phyloP scores from a whole-genome alignment of 2,888 invertebrate species.

The Gastracanthus pulcherrimus region DNA sequence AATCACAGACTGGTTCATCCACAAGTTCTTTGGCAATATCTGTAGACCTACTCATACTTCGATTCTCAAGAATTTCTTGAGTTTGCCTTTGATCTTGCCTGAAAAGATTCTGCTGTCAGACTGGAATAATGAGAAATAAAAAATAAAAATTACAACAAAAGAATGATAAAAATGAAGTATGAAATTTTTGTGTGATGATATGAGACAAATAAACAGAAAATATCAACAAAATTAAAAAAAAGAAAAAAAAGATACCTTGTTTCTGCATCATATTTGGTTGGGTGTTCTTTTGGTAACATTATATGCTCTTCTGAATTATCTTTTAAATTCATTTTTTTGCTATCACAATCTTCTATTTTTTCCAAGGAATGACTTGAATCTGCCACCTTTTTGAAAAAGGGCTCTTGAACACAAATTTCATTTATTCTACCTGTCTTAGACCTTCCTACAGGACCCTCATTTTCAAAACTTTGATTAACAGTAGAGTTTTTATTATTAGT shows the following conservation, averaged over 20 bases:
- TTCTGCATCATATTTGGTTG: conserved; percentile 43
- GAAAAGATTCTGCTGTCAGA: conserved; percentile 62
- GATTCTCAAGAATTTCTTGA: conserved; percentile 53
- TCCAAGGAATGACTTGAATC: conserved; percentile 44
- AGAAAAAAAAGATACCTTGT: conserved; percentile 46
- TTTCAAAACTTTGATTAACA: conserved; percentile 48
- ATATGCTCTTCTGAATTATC: conserved; percentile 1
- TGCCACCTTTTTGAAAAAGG: conserved; percentile 18
- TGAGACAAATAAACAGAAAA: conserved; percentile 25
- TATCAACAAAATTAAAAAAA: background rate
- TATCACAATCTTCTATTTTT: conserved; percentile 39
- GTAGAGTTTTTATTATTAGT: conserved; percentile 55
- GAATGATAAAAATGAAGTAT: conserved; percentile 25
- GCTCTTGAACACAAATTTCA: background rate
- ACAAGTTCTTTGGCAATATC: conserved; percentile 53
- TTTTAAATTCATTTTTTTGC: conserved; percentile 18
- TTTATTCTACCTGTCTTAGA: background rate
- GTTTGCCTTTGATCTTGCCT: conserved; percentile 58
- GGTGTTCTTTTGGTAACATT: conserved; percentile 27
- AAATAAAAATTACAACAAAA: conserved; percentile 54
- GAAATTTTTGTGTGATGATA: background rate
- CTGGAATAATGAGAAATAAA: conserved; percentile 60
- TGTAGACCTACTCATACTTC: conserved; percentile 35
- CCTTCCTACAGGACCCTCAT: background rate
- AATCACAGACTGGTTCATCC: conserved; percentile 50